Evolutionary conservation across 2,113 vertebrate species (phyloP).

Genomic region (Pituophis catenifer): DNA sequence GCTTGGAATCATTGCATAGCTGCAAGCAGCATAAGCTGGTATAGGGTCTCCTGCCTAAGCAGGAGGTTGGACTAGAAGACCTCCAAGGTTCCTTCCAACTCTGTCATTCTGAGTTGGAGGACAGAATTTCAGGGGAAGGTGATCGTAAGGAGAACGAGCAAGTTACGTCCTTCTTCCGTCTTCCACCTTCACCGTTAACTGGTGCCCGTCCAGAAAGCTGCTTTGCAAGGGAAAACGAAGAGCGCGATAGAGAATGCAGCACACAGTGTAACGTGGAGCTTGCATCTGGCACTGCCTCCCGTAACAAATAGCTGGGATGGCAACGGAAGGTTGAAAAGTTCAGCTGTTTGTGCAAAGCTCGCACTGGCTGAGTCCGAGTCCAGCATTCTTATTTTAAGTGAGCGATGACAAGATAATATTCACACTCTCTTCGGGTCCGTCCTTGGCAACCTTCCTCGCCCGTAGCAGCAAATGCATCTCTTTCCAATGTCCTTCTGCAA

Average conservation of each 20-base stretch:
- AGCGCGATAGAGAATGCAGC: background rate
- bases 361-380: accelerated
- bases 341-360: background rate
- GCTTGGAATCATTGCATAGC: background rate
- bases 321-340: background rate
- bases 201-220: background rate
- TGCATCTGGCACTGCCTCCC: background rate
- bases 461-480: background rate
- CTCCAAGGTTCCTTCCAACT: no score
- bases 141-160: background rate
- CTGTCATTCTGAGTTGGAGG: background rate
- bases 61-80: no score
- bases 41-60: no score
- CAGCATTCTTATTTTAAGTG: constrained; percentile 15
- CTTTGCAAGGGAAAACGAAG: background rate
- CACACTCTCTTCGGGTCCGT: background rate
- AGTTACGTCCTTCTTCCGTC: no score
- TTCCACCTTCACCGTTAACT: background rate
- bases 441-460: background rate
- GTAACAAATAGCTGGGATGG: background rate
- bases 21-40: background rate
- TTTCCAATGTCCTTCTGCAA: background rate
- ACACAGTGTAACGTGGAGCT: background rate
- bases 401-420: background rate
- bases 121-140: background rate